Percentiles rank a stretch among this genome's conserved stretches.
These are phyloP conservation scores for Rhabdophis nuchalis DNA, from an alignment of 2,797 vertebrate species.

Conservation along the genomic window DNA sequence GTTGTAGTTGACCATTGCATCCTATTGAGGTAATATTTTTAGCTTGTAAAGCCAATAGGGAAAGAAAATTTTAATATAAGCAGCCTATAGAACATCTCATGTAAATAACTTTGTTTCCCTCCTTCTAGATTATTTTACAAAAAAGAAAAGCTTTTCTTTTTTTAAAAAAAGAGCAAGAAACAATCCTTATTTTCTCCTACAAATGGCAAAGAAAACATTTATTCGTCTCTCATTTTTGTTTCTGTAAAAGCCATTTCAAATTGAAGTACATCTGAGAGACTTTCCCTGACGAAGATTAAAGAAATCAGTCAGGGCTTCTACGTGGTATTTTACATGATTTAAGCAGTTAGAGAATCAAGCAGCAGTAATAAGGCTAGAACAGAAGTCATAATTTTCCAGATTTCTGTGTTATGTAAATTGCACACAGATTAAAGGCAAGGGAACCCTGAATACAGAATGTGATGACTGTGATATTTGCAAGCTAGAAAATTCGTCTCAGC, in stretches of 20 bases:
- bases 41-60: neutral
- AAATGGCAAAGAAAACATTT: conserved; percentile 1
- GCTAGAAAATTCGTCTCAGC: neutral
- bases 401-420: conserved; percentile 23
- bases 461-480: neutral
- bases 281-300: conserved; percentile 16
- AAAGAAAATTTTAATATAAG: neutral
- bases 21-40: neutral
- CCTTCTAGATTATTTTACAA: neutral
- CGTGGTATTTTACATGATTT: conserved; percentile 14
- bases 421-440: conserved; percentile 14
- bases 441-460: neutral
- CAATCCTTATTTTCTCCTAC: neutral
- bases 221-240: neutral
- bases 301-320: conserved; percentile 7
- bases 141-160: neutral
- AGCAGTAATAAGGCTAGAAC: conserved; percentile 8
- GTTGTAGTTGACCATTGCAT: neutral
- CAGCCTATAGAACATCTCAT: neutral
- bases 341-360: conserved; percentile 23
- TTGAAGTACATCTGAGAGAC: neutral
- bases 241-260: neutral
- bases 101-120: neutral
- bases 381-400: conserved; percentile 32
- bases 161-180: neutral